These are phyloP conservation scores for Pionites leucogaster DNA, from an alignment of 2,113 vertebrate species.

Conservation along the genomic window DNA sequence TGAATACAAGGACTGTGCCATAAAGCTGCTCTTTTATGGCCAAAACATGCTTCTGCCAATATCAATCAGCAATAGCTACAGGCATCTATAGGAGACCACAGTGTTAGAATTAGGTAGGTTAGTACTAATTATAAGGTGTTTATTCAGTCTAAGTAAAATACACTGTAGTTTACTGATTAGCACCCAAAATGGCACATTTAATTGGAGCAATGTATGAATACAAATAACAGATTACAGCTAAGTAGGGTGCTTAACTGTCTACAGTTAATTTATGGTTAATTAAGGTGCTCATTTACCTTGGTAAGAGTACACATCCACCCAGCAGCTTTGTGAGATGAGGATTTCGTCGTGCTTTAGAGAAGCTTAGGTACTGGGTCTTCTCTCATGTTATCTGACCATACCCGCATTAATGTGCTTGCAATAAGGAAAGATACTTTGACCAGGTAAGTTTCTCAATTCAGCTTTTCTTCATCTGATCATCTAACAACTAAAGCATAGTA, in stretches of 20 bases:
- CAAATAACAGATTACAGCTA: conserved; percentile 10
- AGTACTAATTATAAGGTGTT: conserved; percentile 14
- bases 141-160: conserved; percentile 5
- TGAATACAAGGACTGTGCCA: neutral
- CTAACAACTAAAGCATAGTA: neutral
- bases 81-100: neutral
- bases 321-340: neutral
- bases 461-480: neutral
- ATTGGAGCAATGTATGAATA: neutral
- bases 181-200: conserved; percentile 16
- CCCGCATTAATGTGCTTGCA: neutral
- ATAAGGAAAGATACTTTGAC: neutral
- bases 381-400: neutral
- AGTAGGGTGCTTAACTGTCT: neutral
- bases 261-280: conserved; percentile 12
- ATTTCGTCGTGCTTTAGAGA: neutral
- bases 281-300: neutral
- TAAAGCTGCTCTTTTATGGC: neutral
- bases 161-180: conserved; percentile 23
- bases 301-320: neutral
- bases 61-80: neutral
- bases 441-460: neutral
- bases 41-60: neutral
- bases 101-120: neutral
- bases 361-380: neutral